These are phyloP conservation scores for Sinopyrophorus schimmeli DNA, from an alignment of 2,888 invertebrate genomes.

Conservation along the genomic window DNA sequence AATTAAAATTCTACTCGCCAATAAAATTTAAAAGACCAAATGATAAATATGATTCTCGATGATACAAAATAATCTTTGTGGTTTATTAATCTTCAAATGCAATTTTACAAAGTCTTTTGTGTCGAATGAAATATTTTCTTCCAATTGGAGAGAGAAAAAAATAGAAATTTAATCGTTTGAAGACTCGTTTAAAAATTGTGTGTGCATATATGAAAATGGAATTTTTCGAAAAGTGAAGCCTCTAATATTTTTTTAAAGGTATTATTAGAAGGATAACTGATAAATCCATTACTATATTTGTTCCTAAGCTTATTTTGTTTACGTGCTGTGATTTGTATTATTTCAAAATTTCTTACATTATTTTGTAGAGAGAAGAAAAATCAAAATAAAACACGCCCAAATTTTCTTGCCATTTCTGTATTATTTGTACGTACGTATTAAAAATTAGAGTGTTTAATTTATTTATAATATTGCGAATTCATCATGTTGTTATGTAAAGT, in stretches of 20 bases:
- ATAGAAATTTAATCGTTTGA: no score
- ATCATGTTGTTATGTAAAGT: conserved; percentile 32
- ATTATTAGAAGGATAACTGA: conserved; percentile 17
- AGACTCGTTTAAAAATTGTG: no score
- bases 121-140: no score
- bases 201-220: no score
- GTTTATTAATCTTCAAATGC: no score
- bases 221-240: no score
- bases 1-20: no score
- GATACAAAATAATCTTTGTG: no score
- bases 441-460: conserved; percentile 37
- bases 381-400: conserved; percentile 48
- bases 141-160: no score
- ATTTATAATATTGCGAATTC: conserved; percentile 31
- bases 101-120: no score
- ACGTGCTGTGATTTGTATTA: conserved; percentile 55
- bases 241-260: conserved; percentile 12
- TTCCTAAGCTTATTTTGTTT: conserved; percentile 53
- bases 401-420: conserved; percentile 58
- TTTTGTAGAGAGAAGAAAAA: conserved; percentile 25
- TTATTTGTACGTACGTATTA: conserved; percentile 47
- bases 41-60: no score
- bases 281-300: conserved; percentile 38
- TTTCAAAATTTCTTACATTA: conserved; percentile 26
- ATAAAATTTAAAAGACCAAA: no score